phyloP scores from a whole-genome alignment of 2,797 vertebrate species.

The Thaleichthys pacificus region DNA sequence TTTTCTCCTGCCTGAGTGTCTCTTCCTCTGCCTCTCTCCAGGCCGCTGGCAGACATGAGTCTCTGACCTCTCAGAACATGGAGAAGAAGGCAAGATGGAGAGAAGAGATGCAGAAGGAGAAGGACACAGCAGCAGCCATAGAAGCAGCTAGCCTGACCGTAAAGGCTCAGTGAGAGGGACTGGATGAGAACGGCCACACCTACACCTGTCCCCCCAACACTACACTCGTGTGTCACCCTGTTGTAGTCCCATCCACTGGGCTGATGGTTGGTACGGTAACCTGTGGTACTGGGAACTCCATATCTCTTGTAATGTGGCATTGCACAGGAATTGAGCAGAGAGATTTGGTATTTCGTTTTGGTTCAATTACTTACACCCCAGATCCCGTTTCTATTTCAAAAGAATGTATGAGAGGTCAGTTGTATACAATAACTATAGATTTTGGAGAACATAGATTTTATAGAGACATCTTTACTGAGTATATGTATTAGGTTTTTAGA shows the following conservation, averaged over 20 bases:
- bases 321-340: not conserved
- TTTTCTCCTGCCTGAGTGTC: not conserved
- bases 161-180: constrained; percentile 64
- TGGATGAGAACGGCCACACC: not conserved
- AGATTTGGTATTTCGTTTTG: not conserved
- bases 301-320: not conserved
- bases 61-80: constrained; percentile 77
- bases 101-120: constrained; percentile 64
- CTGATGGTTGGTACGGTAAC: not conserved
- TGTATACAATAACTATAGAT: not conserved
- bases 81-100: constrained; percentile 84
- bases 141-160: constrained; percentile 22
- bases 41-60: constrained; percentile 77
- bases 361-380: too few species aligned
- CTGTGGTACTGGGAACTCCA: not conserved
- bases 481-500: constrained; percentile 1
- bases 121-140: constrained; percentile 22
- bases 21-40: constrained; percentile 48
- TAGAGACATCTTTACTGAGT: not conserved
- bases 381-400: too few species aligned
- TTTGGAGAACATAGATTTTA: not conserved
- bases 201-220: not conserved
- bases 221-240: not conserved
- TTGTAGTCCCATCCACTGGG: not conserved
- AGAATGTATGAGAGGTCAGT: too few species aligned